Percentiles rank a stretch among this genome's conserved stretches.
These are phyloP conservation scores for Tyrannus savana DNA, from an alignment of 2,113 vertebrate species.

Conservation along the genomic window DNA sequence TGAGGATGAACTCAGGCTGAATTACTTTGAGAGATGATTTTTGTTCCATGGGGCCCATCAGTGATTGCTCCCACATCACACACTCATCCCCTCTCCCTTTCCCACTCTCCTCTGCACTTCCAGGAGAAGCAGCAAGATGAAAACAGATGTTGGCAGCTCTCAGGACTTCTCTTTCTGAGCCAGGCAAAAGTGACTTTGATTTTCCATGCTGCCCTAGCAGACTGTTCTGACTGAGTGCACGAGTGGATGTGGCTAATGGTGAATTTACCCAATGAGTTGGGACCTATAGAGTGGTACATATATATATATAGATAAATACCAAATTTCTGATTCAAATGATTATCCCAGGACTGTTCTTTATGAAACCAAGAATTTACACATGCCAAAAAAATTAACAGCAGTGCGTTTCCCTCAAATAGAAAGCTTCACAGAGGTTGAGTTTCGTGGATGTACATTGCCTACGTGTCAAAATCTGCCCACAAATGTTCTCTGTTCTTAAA, in stretches of 20 bases:
- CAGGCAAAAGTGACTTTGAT: slow-evolving; percentile 9
- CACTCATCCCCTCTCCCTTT: not conserved
- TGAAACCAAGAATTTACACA: not conserved
- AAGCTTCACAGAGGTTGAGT: not conserved
- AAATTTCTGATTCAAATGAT: not conserved
- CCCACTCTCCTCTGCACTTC: not conserved
- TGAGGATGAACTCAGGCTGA: not conserved
- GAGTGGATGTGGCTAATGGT: not conserved
- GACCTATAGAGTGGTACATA: not conserved
- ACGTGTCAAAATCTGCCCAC: slow-evolving; percentile 10
- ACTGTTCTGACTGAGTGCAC: not conserved
- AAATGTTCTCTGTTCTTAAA: slow-evolving; percentile 34
- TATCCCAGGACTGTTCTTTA: not conserved
- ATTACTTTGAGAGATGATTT: not conserved
- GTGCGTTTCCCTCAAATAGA: not conserved
- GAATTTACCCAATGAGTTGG: not conserved
- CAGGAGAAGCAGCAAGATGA: not conserved
- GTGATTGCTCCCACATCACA: not conserved
- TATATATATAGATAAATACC: not conserved
- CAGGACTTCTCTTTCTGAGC: not conserved
- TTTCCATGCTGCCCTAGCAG: not conserved
- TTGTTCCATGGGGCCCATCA: not conserved
- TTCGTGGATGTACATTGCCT: not conserved
- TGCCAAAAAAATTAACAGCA: not conserved
- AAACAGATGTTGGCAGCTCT: not conserved